Base-by-base conservation (phyloP, 2,888 invertebrate species). In the Theodoxus fluviatilis region DNA sequence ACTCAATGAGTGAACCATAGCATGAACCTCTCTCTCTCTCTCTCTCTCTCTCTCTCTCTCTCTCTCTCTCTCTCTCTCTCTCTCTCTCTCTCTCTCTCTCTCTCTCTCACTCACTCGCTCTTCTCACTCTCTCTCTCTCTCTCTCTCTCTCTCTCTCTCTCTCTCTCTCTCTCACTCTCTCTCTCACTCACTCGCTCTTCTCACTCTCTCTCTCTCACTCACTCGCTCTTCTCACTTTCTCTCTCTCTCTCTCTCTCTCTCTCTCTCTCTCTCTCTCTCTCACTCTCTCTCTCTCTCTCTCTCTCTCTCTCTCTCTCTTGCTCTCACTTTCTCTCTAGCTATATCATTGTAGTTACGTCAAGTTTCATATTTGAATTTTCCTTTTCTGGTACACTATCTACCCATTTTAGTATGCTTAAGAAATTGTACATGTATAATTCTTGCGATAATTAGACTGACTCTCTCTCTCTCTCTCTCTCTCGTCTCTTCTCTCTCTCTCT, bases 1-100 rank as follows among this genome's bases (percentile, higher is more conserved):
- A n/a, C n/a, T n/a, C n/a, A n/a, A n/a, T n/a, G n/a, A n/a, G 52
- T 67, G 57, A 55, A 52, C 38, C 37, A 22, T 55, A 55, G 52
- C 9, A 25, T 37, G 28, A 59, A 28, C n/a, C 12, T 49, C 25
- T n/a, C 12, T n/a, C n/a, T n/a, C 49, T 49, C 12, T 3, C 49
- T 49, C 49, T 6, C 49, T 9, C 49, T 49, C 49, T 22, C 57
- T 57, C 57, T 57, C 57, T 57, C 57, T 28, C 31, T 57, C 57
- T 28, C 22, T 57, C 57, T 57, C 57, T 28, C 22, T 57, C 57
- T 57, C 31, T 57, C 57, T 57, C 22, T 57, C 57, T 57, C 57
- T 57, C 22, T 57, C 57, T 57, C 31, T 57, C 57, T 57, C 22
- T 28, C 57, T 57, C 57, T 57, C 25, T 57, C 57, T 57, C 57